Conservation (phyloP, 23 tunicate genomes). For the Ascidia mentula region DNA sequence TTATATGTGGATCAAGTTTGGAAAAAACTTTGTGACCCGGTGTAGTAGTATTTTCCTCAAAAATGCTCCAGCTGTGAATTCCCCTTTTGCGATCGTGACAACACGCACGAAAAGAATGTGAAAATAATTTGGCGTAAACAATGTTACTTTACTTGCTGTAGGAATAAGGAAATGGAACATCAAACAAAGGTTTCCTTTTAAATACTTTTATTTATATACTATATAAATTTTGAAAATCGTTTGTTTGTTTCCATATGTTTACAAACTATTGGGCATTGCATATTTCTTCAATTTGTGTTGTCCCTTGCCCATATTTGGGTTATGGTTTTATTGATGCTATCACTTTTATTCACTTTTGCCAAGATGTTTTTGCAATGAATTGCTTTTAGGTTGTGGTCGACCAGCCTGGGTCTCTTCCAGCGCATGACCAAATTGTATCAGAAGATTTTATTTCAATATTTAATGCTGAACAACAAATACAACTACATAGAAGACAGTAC, state of each 20-base stretch:
- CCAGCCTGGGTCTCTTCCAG: background rate
- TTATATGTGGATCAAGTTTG: too few relatives aligned
- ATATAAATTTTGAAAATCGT: too few relatives aligned
- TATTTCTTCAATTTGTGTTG: background rate
- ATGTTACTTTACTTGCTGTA: background rate
- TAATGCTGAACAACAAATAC: background rate
- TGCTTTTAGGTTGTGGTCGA: background rate
- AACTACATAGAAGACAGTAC: background rate
- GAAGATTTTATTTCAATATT: background rate
- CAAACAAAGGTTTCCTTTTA: conserved; percentile 4
- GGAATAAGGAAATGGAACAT: background rate
- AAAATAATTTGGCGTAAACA: background rate
- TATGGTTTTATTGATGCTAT: too few relatives aligned
- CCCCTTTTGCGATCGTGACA: too few relatives aligned
- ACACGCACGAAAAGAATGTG: background rate
- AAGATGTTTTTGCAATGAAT: background rate
- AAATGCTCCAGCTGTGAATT: too few relatives aligned
- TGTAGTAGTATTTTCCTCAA: too few relatives aligned
- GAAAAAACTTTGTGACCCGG: too few relatives aligned
- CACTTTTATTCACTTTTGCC: background rate
- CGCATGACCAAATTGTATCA: background rate
- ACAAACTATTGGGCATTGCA: background rate
- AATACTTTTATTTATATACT: background rate
- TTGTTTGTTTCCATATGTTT: background rate
- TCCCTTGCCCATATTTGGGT: background rate